Evolutionary conservation across 2,888 invertebrate genomes (phyloP).

Genomic region (Cryptus viduatorius): DNA sequence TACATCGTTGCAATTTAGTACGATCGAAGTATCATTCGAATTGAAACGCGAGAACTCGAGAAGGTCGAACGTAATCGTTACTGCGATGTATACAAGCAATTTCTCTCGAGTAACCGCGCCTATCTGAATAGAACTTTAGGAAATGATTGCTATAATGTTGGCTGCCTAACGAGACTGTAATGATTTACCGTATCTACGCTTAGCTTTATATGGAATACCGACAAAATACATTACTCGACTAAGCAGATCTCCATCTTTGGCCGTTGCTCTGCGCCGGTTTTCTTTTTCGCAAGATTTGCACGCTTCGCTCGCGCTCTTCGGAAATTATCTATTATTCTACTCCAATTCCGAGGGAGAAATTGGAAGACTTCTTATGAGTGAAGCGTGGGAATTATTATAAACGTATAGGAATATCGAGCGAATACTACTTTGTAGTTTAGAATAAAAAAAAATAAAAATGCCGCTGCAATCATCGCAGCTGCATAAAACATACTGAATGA

Average conservation of each 20-base stretch:
- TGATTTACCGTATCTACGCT: constrained; percentile 12
- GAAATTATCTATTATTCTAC: constrained; percentile 46
- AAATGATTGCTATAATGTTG: constrained; percentile 14
- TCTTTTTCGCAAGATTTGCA: constrained; percentile 11
- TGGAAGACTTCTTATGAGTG: not conserved
- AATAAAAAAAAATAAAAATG: not conserved
- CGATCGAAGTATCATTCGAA: not conserved
- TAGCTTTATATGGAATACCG: constrained; percentile 9
- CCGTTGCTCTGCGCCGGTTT: not conserved
- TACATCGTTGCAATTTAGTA: not conserved
- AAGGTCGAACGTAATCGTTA: constrained; percentile 4
- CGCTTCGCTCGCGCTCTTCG: constrained; percentile 29
- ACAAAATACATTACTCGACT: constrained; percentile 16
- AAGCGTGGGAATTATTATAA: constrained; percentile 13
- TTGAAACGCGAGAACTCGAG: not conserved
- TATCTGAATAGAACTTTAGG: constrained; percentile 9
- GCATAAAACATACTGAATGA: constrained; percentile 44
- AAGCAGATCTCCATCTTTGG: constrained; percentile 11
- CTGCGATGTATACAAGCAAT: not conserved
- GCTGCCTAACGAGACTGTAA: constrained; percentile 23
- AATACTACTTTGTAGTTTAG: not conserved
- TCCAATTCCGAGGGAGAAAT: constrained; percentile 42
- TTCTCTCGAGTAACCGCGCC: constrained; percentile 15
- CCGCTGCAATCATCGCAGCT: constrained; percentile 5
- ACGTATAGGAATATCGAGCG: not conserved